These are phyloP conservation scores for Neodon shergylaensis DNA, from an alignment of 2,113 vertebrate genomes.

Conservation along the genomic window DNA sequence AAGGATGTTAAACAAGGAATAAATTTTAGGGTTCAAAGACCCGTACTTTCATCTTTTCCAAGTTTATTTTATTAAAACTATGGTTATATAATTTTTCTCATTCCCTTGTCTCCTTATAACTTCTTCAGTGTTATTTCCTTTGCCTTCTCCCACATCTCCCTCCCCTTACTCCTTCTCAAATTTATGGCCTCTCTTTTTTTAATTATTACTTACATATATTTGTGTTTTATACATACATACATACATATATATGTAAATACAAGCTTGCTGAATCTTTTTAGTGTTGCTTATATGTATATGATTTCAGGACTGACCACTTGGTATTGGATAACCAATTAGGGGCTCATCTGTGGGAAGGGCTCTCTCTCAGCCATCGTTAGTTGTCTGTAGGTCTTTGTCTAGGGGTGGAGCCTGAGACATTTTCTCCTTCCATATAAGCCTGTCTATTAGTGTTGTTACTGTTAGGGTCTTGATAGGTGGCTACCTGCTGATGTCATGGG, in stretches of 20 bases:
- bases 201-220: neutral
- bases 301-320: neutral
- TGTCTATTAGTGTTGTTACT: neutral
- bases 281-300: neutral
- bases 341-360: neutral
- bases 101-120: neutral
- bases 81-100: neutral
- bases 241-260: neutral
- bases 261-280: neutral
- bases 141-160: neutral
- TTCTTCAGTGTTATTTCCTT: neutral
- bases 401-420: neutral
- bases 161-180: neutral
- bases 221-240: neutral
- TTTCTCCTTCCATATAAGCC: neutral
- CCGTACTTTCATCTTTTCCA: neutral
- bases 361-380: neutral
- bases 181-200: neutral
- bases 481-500: neutral
- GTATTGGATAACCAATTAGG: neutral
- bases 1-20: constrained; percentile 36
- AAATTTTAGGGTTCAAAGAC: constrained; percentile 20
- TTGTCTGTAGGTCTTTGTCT: neutral
- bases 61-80: neutral
- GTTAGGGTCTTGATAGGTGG: neutral